Base-by-base conservation (phyloP, 1,140 invertebrate species). In the Drosophila sechellia region DNA sequence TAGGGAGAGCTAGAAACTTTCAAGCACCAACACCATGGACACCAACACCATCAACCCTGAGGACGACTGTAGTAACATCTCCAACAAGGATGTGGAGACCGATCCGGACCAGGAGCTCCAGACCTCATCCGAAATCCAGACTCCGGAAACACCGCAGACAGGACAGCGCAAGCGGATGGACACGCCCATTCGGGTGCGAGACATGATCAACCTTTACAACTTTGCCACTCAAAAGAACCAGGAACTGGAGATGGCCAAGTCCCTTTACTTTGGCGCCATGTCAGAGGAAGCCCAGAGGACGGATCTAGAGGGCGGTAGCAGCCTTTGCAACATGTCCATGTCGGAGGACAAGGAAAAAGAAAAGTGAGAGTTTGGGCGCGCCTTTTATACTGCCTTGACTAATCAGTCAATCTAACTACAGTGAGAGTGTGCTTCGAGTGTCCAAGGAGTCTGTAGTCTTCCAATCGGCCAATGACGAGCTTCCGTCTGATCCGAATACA, bases 161-260 rank as follows among this genome's bases (percentile, higher is more conserved):
- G 71, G 35, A 20, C 25, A 37, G 8, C 22, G 37, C 25, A 17
- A 25, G 1, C 17, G 25, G 4, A 10, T 65, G 34, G 83, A 87
- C 46, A 63, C 77, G 1, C 72, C 71, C 4, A 79, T 89, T 12
- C 68, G 79, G 12, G 84, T 89, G 3, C 84, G 79, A 5, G 84
- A 89, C 34, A 84, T 89, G 84, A 89, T 89, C 11, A 84, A 89
- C 25, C 31, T 89, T 3, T 89, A 89, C 40, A 89, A 89, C 42
- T 77, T 71, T 46, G 84, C 84, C 20, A 89, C 80, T 5, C 63
- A 84, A 35, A 79, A 89, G 68, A 89, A 89, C 59, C 77, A 89
- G 48, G 84, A 89, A 15, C 43, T 89, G 55, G 72, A 71, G 2
- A 69, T 65, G 1, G 84, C 77, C 48, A 89, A 89, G 39, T 84